Evolutionary conservation across 2,113 vertebrate species (phyloP).

Genomic region (Bubo bubo): DNA sequence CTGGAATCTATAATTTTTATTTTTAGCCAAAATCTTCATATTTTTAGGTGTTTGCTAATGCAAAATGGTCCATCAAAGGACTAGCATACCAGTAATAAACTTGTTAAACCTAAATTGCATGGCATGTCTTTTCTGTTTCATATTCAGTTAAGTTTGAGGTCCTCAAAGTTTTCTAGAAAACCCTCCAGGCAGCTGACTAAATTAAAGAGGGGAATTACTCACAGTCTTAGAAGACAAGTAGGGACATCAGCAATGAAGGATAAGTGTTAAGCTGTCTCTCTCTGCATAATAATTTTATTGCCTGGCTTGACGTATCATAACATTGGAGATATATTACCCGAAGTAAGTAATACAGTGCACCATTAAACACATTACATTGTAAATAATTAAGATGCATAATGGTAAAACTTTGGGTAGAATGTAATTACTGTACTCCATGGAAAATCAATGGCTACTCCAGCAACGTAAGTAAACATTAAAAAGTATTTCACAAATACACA

Average conservation of each 20-base stretch:
- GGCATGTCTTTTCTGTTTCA: neutral
- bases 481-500: neutral
- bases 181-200: constrained; percentile 3
- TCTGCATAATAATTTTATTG: constrained; percentile 51
- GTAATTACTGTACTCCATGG: constrained; percentile 11
- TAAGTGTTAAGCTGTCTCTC: constrained; percentile 25
- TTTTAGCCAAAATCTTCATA: neutral
- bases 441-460: constrained; percentile 15
- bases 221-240: neutral
- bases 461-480: neutral
- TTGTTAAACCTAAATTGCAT: neutral
- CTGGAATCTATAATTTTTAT: neutral
- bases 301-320: constrained; percentile 28
- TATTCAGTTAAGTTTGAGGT: constrained; percentile 1
- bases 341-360: constrained; percentile 1
- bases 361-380: constrained; percentile 29
- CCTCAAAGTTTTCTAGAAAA: constrained; percentile 40
- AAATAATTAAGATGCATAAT: constrained; percentile 41
- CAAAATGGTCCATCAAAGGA: neutral
- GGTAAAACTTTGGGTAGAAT: constrained; percentile 35
- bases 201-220: constrained; percentile 28
- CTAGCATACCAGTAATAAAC: neutral
- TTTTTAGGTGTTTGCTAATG: neutral
- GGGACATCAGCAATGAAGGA: constrained; percentile 24
- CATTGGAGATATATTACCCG: neutral